Conservation (phyloP, 1,140 invertebrate genomes). For the Callitettix versicolor region DNA sequence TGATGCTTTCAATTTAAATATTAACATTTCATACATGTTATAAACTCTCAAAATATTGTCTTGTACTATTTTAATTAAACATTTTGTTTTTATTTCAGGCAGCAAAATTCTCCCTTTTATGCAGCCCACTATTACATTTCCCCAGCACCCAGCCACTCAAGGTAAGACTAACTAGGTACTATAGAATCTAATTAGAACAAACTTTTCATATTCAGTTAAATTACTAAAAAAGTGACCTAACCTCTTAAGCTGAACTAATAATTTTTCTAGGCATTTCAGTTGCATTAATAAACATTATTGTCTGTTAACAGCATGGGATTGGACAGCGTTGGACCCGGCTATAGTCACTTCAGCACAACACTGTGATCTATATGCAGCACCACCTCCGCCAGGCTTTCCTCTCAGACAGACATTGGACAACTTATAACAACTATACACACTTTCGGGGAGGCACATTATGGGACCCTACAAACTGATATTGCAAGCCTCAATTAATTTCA, state of each 20-base stretch:
- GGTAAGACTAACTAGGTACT: too few relatives aligned
- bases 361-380: slow-evolving; percentile 39
- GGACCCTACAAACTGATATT: too few relatives aligned
- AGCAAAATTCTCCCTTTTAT: slow-evolving; percentile 39
- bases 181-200: too few relatives aligned
- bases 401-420: slow-evolving; percentile 29
- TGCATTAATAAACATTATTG: background rate
- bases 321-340: slow-evolving; percentile 77
- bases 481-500: background rate
- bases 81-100: slow-evolving; percentile 33
- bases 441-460: slow-evolving; percentile 1
- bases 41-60: too few relatives aligned
- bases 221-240: too few relatives aligned
- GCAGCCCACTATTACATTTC: slow-evolving; percentile 23
- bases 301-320: slow-evolving; percentile 39
- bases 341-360: slow-evolving; percentile 60
- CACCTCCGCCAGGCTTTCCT: slow-evolving; percentile 39
- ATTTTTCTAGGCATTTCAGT: too few relatives aligned
- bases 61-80: too few relatives aligned
- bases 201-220: too few relatives aligned
- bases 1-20: too few relatives aligned
- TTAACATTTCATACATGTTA: too few relatives aligned
- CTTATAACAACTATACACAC: background rate
- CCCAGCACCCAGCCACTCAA: slow-evolving; percentile 18
- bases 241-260: too few relatives aligned